These are phyloP conservation scores for Aphelenchoides besseyi DNA, from an alignment of 1,140 invertebrate species.

Conservation along the genomic window DNA sequence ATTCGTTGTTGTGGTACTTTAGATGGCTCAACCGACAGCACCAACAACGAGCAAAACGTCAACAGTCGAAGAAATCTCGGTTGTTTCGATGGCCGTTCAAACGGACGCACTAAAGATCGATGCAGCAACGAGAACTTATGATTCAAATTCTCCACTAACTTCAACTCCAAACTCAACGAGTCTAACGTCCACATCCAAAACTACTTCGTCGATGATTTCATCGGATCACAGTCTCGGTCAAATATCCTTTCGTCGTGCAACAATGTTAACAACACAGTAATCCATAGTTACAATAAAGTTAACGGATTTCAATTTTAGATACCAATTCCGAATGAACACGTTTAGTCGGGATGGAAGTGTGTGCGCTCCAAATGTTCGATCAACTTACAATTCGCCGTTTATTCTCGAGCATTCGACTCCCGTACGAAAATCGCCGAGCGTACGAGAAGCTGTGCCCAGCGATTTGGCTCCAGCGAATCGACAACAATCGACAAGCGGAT, in stretches of 20 bases:
- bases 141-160: neutral
- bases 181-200: neutral
- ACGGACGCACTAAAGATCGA: conserved; percentile 3
- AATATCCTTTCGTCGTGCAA: conserved; percentile 12
- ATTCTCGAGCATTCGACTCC: neutral
- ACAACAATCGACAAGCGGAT: no score
- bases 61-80: no score
- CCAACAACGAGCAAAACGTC: no score
- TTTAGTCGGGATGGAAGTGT: conserved; percentile 1
- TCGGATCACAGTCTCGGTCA: conserved; percentile 16
- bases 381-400: neutral
- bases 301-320: conserved; percentile 6
- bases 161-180: conserved; percentile 1
- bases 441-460: neutral
- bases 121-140: conserved; percentile 10
- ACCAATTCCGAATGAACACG: neutral
- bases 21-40: no score
- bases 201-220: conserved; percentile 15
- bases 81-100: neutral
- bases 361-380: neutral
- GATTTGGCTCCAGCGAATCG: no score
- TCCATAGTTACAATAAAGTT: neutral
- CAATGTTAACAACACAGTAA: conserved; percentile 9
- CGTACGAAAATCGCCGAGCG: neutral
- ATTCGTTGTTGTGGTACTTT: no score